These are phyloP conservation scores for Albula goreensis DNA, from an alignment of 2,113 vertebrate species.

Conservation along the genomic window DNA sequence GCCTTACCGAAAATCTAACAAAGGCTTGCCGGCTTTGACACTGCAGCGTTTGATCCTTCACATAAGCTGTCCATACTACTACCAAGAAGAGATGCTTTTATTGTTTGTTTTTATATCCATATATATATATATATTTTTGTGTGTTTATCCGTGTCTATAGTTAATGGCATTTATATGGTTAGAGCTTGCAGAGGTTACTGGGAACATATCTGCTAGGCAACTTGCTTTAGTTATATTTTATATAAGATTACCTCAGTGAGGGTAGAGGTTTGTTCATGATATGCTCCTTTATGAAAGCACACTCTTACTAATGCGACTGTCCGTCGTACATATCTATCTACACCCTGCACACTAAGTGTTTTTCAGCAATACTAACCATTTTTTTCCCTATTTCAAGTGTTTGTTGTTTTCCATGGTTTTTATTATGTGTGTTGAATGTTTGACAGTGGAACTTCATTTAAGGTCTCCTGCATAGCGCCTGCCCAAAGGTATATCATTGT, in stretches of 20 bases:
- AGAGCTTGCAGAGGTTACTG: not conserved
- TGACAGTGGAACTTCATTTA: not conserved
- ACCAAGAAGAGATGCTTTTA: slow-evolving; percentile 4
- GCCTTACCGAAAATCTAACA: not conserved
- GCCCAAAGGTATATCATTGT: not conserved
- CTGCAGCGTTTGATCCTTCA: not conserved
- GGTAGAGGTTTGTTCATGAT: not conserved
- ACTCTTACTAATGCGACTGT: not conserved
- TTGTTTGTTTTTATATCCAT: slow-evolving; percentile 29
- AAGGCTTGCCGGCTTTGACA: not conserved
- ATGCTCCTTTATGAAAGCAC: not conserved
- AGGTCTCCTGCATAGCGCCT: not conserved
- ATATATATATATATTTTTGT: slow-evolving; percentile 14
- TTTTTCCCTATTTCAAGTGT: not conserved
- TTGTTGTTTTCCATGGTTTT: not conserved
- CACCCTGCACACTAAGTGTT: not conserved
- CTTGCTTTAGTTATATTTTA: not conserved
- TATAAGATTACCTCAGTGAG: not conserved
- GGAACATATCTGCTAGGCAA: not conserved
- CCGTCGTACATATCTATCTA: not conserved
- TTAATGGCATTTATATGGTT: slow-evolving; percentile 10
- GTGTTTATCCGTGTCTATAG: slow-evolving; percentile 18
- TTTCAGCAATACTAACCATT: slow-evolving; percentile 12
- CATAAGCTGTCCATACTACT: not conserved
- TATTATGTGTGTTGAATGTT: slow-evolving; percentile 4